Base-by-base conservation (phyloP, 2,888 invertebrate species). In the Plemyria rubiginata region DNA sequence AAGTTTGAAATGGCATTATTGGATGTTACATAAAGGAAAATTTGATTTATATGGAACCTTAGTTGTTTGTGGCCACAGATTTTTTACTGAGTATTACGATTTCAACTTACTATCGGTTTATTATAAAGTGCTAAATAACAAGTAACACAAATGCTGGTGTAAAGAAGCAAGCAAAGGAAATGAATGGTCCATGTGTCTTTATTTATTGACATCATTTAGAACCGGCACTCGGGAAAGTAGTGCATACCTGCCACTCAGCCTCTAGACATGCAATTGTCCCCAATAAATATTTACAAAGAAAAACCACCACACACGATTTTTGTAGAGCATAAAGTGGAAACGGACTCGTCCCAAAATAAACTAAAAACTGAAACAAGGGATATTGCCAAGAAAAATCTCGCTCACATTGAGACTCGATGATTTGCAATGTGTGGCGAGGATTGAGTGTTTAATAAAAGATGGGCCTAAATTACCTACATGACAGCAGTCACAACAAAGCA, bases 361-460 rank as follows among this genome's bases (percentile, higher is more conserved):
- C 76, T 63, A 70, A 72, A 78, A 82, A 81, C 74, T 80, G 80
- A 85, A 85, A 82, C 84, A 80, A 82, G 84, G 76, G 75, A 73
- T 82, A 81, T 82, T 87, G 87, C 87, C 87, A 87, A 87, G 86
- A 87, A 83, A 86, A 85, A 77, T 79, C 71, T 74, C 75, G 72
- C 70, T 74, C 70, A 72, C 72, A 73, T 70, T 70, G 67, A 71
- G 67, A 70, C 71, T 67, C 54, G 71, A 70, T 71, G 68, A 79
- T 81, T 80, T 77, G 77, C 73, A 76, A 68, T 69, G 70, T 65
- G 69, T 67, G 69, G 72, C 67, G 72, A 60, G 57, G 72, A 75
- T 54, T 68, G 72, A 73, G 73, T 74, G 72, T 77, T 72, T 72
- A 70, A 60, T 77, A 79, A 83, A 72, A 77, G 78, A 80, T 60